A percentile compares a stretch with the other conserved stretches of the same genome.
Conservation (phyloP, 2,797 vertebrate species). For the Sandelia bainsii region DNA sequence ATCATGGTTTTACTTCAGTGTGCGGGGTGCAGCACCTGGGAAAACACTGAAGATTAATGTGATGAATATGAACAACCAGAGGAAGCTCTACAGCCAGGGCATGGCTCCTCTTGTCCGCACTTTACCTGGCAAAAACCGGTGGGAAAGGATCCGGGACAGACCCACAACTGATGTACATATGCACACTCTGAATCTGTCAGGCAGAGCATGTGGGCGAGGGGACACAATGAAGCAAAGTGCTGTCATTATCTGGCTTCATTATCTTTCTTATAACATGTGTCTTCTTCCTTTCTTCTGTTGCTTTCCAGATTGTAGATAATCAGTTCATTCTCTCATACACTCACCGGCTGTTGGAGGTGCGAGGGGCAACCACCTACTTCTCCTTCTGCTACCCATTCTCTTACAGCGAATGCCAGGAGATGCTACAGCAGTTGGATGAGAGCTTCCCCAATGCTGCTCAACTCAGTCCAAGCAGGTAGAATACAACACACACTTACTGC, state of each 20-base stretch:
- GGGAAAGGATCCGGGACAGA: constrained; percentile 93
- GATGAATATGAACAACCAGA: constrained; percentile 99
- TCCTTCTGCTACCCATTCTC: constrained; percentile 98
- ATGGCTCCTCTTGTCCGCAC: constrained; percentile 96
- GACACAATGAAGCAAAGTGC: constrained; percentile 5
- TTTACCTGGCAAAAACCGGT: constrained; percentile 88
- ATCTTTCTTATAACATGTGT: constrained; percentile 25
- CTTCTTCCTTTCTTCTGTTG: constrained; percentile 16
- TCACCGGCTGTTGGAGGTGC: constrained; percentile 91
- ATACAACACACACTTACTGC: background rate
- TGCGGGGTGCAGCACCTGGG: constrained; percentile 88
- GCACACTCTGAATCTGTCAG: background rate
- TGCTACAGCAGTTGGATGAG: constrained; percentile 90
- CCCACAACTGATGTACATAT: constrained; percentile 89
- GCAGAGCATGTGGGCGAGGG: constrained; percentile 5
- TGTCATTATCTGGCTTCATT: constrained; percentile 10
- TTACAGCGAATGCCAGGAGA: constrained; percentile 94
- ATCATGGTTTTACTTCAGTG: constrained; percentile 98
- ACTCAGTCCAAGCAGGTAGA: constrained; percentile 89
- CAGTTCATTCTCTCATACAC: constrained; percentile 96
- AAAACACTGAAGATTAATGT: constrained; percentile 95
- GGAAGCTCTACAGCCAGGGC: constrained; percentile 96
- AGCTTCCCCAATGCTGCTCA: constrained; percentile 84
- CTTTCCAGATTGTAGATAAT: constrained; percentile 89
- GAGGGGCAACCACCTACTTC: constrained; percentile 93